Evolutionary conservation across 2,888 invertebrate species (phyloP).

Genomic region (Blastobasis adustella): DNA sequence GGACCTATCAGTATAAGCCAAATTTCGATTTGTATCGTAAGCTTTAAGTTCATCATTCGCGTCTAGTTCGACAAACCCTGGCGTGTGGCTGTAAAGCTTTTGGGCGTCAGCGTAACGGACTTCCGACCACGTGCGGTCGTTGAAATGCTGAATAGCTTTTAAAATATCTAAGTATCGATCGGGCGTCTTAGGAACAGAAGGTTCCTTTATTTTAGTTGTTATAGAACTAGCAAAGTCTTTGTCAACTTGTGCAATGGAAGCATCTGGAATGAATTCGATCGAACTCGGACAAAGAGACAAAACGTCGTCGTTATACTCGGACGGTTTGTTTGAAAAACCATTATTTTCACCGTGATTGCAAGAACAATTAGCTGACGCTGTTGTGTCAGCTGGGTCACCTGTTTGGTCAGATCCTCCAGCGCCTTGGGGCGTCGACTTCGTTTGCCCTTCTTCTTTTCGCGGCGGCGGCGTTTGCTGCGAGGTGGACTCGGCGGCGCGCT

Average conservation of each 20-base stretch:
- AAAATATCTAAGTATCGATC: neutral
- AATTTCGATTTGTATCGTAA: conserved; percentile 6
- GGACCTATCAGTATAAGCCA: conserved; percentile 8
- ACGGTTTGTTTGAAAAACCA: neutral
- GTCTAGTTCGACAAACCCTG: conserved; percentile 11
- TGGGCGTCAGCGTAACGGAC: neutral
- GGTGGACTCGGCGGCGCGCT: neutral
- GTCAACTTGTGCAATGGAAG: no score
- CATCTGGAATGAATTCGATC: neutral
- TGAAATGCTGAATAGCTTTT: neutral
- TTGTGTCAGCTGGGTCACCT: neutral
- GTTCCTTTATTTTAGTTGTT: no score
- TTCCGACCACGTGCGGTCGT: neutral
- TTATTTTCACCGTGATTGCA: neutral
- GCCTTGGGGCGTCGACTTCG: neutral
- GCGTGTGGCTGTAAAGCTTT: conserved; percentile 3
- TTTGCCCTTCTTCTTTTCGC: neutral
- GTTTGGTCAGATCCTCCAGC: neutral
- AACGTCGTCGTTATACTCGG: neutral
- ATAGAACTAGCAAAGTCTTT: no score
- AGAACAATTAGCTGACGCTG: neutral
- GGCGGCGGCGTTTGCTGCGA: neutral
- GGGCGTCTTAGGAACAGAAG: no score
- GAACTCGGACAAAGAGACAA: neutral
- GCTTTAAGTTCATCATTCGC: conserved; percentile 8